phyloP scores from a whole-genome alignment of 2,113 vertebrate genomes.

The Calidris pugnax region DNA sequence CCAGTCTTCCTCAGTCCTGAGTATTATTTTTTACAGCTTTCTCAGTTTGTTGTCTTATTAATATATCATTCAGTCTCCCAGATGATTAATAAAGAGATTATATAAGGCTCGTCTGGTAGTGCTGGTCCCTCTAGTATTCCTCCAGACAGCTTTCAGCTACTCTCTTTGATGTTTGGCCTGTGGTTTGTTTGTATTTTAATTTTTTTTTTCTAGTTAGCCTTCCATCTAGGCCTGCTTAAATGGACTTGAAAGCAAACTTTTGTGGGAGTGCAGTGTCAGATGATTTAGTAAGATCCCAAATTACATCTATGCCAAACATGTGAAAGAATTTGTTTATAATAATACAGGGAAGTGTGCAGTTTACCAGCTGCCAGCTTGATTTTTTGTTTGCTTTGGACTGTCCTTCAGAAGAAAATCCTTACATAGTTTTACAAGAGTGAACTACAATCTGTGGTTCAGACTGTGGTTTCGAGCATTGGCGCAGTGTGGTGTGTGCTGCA shows the following conservation, averaged over 20 bases:
- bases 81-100: constrained; percentile 41
- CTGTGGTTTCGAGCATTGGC: not conserved
- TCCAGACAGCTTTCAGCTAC: not conserved
- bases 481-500: not conserved
- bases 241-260: not conserved
- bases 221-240: constrained; percentile 6
- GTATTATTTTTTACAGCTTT: not conserved
- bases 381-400: not conserved
- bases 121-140: not conserved
- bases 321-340: not conserved
- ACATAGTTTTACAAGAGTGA: not conserved
- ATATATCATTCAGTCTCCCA: not conserved
- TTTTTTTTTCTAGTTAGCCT: not conserved
- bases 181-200: not conserved
- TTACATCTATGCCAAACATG: not conserved
- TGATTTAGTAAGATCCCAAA: not conserved
- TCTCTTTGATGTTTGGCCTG: constrained; percentile 26
- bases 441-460: not conserved
- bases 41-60: constrained; percentile 3
- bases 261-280: not conserved
- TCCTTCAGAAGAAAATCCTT: not conserved
- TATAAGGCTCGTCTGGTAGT: constrained; percentile 10
- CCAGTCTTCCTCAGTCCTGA: not conserved
- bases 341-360: not conserved
- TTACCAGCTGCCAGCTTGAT: not conserved